These are phyloP conservation scores for Coptodon bakossiorum DNA, from an alignment of 2,113 vertebrate genomes.

Conservation along the genomic window DNA sequence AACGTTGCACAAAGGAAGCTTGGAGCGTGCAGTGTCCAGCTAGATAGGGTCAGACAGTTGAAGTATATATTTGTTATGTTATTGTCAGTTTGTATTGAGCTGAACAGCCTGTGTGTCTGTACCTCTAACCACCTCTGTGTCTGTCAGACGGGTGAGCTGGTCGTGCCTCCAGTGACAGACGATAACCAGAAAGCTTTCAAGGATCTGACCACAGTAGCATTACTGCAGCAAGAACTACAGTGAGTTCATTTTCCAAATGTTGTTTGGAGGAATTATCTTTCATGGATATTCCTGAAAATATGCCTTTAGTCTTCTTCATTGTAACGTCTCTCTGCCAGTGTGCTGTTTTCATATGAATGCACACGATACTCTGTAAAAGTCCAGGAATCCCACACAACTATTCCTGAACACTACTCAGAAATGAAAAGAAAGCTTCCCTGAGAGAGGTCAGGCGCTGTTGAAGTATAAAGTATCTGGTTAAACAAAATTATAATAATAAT, in stretches of 20 bases:
- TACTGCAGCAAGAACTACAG: slow-evolving; percentile 74
- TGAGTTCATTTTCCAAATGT: slow-evolving; percentile 49
- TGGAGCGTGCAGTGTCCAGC: slow-evolving; percentile 22
- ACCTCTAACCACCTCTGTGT: neutral
- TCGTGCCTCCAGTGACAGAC: slow-evolving; percentile 41
- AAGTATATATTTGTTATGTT: neutral
- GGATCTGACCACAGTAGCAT: slow-evolving; percentile 61
- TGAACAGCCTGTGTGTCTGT: neutral
- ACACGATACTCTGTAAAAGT: neutral
- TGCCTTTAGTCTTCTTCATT: neutral
- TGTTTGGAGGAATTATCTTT: neutral
- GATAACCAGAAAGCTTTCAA: slow-evolving; percentile 68
- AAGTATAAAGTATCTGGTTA: neutral
- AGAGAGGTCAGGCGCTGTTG: neutral
- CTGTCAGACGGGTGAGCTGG: slow-evolving; percentile 66
- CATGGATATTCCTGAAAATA: neutral
- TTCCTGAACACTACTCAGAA: neutral
- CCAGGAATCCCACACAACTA: neutral
- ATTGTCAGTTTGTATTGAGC: neutral
- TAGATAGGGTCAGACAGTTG: slow-evolving; percentile 61
- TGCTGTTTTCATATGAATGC: neutral
- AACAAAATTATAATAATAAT: neutral
- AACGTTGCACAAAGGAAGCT: slow-evolving; percentile 68
- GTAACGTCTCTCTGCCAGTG: neutral
- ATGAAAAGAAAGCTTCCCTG: fast-evolving